phyloP scores from a whole-genome alignment of 2,797 vertebrate species.

The Alectoris magna region DNA sequence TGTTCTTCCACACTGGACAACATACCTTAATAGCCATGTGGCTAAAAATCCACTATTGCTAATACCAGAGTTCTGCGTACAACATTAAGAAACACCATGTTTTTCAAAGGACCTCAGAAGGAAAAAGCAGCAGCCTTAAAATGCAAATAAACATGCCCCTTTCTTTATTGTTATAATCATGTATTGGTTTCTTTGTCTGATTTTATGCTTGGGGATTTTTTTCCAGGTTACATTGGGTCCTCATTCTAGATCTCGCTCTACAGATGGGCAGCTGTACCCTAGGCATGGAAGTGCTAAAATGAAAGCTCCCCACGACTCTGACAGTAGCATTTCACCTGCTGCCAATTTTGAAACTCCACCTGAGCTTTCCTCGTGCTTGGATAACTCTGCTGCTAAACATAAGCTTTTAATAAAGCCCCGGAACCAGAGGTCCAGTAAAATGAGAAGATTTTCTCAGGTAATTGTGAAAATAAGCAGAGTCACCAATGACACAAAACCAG shows the following conservation, averaged over 20 bases:
- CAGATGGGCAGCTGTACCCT: constrained; percentile 60
- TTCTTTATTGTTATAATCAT: background rate
- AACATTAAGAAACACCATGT: background rate
- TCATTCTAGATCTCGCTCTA: constrained; percentile 74
- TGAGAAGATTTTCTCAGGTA: constrained; percentile 83
- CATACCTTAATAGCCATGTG: background rate
- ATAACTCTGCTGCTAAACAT: constrained; percentile 96
- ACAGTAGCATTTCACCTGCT: constrained; percentile 49
- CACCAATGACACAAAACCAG: background rate
- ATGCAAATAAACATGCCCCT: background rate
- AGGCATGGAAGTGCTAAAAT: constrained; percentile 42
- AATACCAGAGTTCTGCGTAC: background rate
- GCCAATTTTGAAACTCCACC: constrained; percentile 87
- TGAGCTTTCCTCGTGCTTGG: constrained; percentile 84
- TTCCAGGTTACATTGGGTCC: constrained; percentile 77
- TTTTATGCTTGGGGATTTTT: background rate
- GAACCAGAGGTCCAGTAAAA: constrained; percentile 89
- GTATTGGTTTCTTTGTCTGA: background rate
- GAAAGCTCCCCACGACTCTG: constrained; percentile 45
- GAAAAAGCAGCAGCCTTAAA: background rate
- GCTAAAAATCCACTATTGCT: background rate
- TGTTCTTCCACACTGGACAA: background rate
- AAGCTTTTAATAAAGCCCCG: constrained; percentile 93
- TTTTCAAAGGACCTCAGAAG: constrained; percentile 1
- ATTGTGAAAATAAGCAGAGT: constrained; percentile 15